Evolutionary conservation across 2,113 vertebrate genomes (phyloP), one percentile per base, ranked within the genome.

Genomic region (Poeciliopsis turrubarensis): DNA sequence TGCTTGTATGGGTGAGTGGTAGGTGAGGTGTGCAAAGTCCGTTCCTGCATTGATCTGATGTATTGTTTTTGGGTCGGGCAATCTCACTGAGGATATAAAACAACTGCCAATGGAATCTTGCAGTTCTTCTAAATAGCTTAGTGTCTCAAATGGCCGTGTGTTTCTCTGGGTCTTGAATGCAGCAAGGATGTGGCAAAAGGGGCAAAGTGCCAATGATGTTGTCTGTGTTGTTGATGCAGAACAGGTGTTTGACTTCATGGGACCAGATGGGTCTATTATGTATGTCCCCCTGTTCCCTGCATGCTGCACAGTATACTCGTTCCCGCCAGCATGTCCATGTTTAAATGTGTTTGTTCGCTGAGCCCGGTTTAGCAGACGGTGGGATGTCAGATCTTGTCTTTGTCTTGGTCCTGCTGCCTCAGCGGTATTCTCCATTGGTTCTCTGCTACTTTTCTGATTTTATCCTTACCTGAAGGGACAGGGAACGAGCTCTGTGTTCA

Each of bases 241-340:
- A 81, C 88, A 92, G 87, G 82, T 88, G 89, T 88, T 81, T 84
- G 79, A 79, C 85, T 89, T 84, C 80, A 86, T 81, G 79, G 44
- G 86, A 88, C 75, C 91, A 89, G 85, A 88, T 91, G 92, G 90
- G 70, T 85, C 84, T 85, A 84, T 89, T 90, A 88, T 86, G 86
- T 86, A 73, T 73, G 73, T 89, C 78, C 86, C 77, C 73, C 74
- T 81, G 34, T 37, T 73, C 78, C 72, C 87, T 72, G 81, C 73
- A 44, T 83, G 84, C 78, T 63, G 80, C 81, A 62, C 64, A 60
- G 77, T 81, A 81, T 75, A 78, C 63, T 27, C 29, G 72, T 80
- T 75, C 75, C 73, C 79, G 83, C 84, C 70, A 87, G 81, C 77
- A 78, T 62, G 82, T 71, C 81, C 27, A 60, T 41, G 87, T 80